Base-by-base conservation (phyloP, 2,797 vertebrate species). In the Astyanax mexicanus region DNA sequence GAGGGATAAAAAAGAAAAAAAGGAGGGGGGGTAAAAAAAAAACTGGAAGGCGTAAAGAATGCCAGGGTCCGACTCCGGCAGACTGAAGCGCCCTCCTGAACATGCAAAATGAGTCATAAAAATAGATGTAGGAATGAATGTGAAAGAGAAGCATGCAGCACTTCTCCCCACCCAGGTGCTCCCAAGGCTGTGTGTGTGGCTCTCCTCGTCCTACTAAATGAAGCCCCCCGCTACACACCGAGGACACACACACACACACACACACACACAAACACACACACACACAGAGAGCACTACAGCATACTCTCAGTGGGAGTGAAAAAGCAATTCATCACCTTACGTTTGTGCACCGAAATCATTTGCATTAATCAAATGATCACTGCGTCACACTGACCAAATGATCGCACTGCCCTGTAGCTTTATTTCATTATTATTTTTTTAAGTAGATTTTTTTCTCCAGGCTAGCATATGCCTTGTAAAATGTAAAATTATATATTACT, bases 81-180 rank as follows among this genome's bases (percentile, higher is more conserved):
- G 75, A 61, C 61, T 40, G 57, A 76, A 69, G 78, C 65, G 64
- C 55, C 74, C 65, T 72, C 75, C 75, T 61, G 74, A 81, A 83
- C 75, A 83, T 77, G 85, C 83, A 84, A 85, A 84, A 79, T 72
- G 62, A 74, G 77, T 57, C 68, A 65, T 84, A 84, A 83, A 84
- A 84, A 85, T 79, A 85, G 84, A 81, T 57, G 51, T 61, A 69
- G 77, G 76, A 51, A 77, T 78, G 80, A 80, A 74, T 27, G 73
- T 25, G 69, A 42, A 76, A 78, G 61, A 69, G 77, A 80, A 55
- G 58, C 44, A 12, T 29, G 25, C 64, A 62, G 74, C 75, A 52
- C 74, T 80, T 77, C 74, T 72, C 70, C 79, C 72, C 74, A 64
- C 74, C 74, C 78, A 69, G 81, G 75, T 80, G 72, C 81, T 73